Percentiles rank a stretch among this genome's conserved stretches.
Evolutionary conservation across 1,140 invertebrate species (phyloP).

Genomic region (Magallana gigas): DNA sequence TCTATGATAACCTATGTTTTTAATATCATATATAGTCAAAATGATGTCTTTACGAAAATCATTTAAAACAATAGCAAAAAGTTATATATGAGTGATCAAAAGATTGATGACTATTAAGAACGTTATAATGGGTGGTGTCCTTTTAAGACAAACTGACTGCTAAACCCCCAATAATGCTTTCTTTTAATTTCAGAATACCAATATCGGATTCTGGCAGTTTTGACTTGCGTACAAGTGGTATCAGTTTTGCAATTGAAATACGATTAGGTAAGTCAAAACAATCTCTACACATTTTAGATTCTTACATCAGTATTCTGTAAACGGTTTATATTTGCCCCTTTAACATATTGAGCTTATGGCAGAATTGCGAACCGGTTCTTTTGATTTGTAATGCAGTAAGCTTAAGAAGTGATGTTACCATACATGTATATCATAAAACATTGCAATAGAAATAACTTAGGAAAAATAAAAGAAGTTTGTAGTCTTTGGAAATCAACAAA

Average conservation of each 20-base stretch:
- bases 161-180: not conserved
- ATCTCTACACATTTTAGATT: not conserved
- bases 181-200: slow-evolving; percentile 40
- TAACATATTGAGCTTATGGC: no score
- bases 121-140: not conserved
- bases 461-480: no score
- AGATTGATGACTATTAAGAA: not conserved
- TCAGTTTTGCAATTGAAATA: not conserved
- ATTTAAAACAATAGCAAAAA: not conserved
- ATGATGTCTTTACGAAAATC: not conserved
- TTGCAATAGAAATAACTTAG: no score
- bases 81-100: not conserved
- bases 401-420: no score
- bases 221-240: not conserved
- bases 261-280: not conserved
- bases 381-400: no score
- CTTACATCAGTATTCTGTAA: no score
- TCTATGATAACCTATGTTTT: no score
- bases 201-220: slow-evolving; percentile 53
- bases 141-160: not conserved
- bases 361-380: no score
- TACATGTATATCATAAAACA: no score
- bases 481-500: no score
- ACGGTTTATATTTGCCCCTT: no score
- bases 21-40: no score